Conservation (phyloP, 1,140 invertebrate genomes). For the Drosophila nasuta region DNA sequence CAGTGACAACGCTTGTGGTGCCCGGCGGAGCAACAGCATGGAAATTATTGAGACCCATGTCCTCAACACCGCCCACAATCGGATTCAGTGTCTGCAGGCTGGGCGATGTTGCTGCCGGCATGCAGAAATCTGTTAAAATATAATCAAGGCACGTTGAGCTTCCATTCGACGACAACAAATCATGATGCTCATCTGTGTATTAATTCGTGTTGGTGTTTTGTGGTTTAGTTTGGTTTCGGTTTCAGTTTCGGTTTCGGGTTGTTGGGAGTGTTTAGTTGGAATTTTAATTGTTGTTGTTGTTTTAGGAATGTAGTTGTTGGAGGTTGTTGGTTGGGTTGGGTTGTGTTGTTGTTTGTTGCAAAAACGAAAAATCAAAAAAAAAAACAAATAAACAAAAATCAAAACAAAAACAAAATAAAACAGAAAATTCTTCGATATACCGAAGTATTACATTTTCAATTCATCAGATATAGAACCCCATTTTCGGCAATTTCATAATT, state of each 20-base stretch:
- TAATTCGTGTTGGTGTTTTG: constrained; percentile 20
- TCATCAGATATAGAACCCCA: not conserved
- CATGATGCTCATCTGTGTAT: constrained; percentile 73
- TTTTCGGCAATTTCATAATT: not conserved
- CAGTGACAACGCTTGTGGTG: constrained; percentile 84
- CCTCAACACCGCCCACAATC: constrained; percentile 73
- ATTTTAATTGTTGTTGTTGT: constrained; percentile 10
- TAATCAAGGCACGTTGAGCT: constrained; percentile 86
- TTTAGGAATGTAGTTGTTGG: not conserved
- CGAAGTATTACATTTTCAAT: not conserved
- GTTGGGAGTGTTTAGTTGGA: constrained; percentile 16
- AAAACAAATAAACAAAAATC: constrained; percentile 33
- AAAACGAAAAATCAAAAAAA: constrained; percentile 36
- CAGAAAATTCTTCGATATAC: constrained; percentile 7
- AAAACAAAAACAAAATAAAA: constrained; percentile 41
- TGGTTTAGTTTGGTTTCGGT: not conserved
- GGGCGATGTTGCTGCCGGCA: constrained; percentile 88
- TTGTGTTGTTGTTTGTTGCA: constrained; percentile 11
- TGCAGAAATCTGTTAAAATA: constrained; percentile 83
- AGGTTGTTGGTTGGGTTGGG: constrained; percentile 15
- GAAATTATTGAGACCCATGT: constrained; percentile 73
- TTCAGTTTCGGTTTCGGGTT: constrained; percentile 15
- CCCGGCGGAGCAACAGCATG: constrained; percentile 72
- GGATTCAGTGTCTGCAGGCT: constrained; percentile 86
- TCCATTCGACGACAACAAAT: constrained; percentile 85